Conservation (phyloP, 35 echinoderm and acorn worm species). For the Strongylocentrotus purpuratus region DNA sequence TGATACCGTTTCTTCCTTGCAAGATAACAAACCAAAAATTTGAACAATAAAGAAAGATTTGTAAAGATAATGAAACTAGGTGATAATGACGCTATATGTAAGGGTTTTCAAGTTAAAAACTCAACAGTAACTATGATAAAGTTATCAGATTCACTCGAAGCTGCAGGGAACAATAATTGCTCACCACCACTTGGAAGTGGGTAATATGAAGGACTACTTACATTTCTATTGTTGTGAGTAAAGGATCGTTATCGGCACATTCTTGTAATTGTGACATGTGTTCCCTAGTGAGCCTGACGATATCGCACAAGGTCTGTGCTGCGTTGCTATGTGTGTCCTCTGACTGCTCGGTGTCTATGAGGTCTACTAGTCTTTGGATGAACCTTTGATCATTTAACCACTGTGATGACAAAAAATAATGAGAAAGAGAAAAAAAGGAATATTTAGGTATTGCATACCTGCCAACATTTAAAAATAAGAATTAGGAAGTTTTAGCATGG, state of each 20-base stretch:
- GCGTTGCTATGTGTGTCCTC: slow-evolving; percentile 95
- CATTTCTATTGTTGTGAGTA: slow-evolving; percentile 93
- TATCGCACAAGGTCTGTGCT: slow-evolving; percentile 85
- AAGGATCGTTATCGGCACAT: slow-evolving; percentile 89
- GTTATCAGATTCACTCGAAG: too few species aligned
- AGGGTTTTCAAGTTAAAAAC: too few species aligned
- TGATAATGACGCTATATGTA: too few species aligned
- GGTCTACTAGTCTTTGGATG: slow-evolving; percentile 94
- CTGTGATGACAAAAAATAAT: slow-evolving; percentile 43
- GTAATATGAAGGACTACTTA: slow-evolving; percentile 45
- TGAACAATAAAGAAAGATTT: background rate
- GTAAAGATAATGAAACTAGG: too few species aligned
- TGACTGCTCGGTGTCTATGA: slow-evolving; percentile 80
- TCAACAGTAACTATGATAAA: too few species aligned
- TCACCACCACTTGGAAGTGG: too few species aligned
- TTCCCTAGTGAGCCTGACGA: slow-evolving; percentile 90
- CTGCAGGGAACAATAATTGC: too few species aligned
- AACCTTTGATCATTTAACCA: slow-evolving; percentile 96
- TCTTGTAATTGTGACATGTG: slow-evolving; percentile 99
- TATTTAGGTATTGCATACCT: background rate
- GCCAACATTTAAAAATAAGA: too few species aligned
- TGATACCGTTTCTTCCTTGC: slow-evolving; percentile 89
- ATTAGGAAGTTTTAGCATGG: too few species aligned
- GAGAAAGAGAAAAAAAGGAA: background rate
- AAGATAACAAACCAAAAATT: slow-evolving; percentile 23